Conservation (phyloP, 2,888 invertebrate species). For the Idaea straminata region DNA sequence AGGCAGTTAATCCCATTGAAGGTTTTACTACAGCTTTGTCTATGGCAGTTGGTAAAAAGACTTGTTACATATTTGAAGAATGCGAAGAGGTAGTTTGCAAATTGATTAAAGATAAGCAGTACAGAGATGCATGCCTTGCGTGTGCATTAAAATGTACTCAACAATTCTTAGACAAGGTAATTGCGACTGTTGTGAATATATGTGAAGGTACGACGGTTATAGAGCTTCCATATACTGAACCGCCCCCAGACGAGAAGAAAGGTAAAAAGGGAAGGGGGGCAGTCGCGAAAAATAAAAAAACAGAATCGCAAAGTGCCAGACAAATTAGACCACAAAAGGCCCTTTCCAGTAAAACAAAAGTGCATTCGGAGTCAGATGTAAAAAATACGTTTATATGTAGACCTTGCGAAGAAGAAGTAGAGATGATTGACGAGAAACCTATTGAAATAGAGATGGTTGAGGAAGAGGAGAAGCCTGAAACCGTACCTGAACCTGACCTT, state of each 20-base stretch:
- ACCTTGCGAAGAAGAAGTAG: conserved; percentile 55
- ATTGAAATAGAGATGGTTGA: conserved; percentile 44
- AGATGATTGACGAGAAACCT: conserved; percentile 42
- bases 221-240: conserved; percentile 54
- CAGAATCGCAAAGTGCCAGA: conserved; percentile 56
- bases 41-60: conserved; percentile 75
- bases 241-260: conserved; percentile 47
- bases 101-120: conserved; percentile 58
- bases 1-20: conserved; percentile 71
- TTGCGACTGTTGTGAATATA: conserved; percentile 51
- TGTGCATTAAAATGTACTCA: conserved; percentile 58
- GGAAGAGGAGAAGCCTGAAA: conserved; percentile 49
- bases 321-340: conserved; percentile 42
- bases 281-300: conserved; percentile 40
- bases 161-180: conserved; percentile 51
- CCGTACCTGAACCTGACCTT: conserved; percentile 47
- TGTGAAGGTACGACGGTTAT: conserved; percentile 61
- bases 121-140: conserved; percentile 58
- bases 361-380: conserved; percentile 51
- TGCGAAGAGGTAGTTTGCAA: conserved; percentile 73
- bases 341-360: conserved; percentile 35
- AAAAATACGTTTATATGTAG: conserved; percentile 58
- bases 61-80: conserved; percentile 67
- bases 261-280: conserved; percentile 47
- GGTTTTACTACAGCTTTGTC: conserved; percentile 81